phyloP scores from a whole-genome alignment of 2,113 vertebrate genomes.

The Recurvirostra avosetta region DNA sequence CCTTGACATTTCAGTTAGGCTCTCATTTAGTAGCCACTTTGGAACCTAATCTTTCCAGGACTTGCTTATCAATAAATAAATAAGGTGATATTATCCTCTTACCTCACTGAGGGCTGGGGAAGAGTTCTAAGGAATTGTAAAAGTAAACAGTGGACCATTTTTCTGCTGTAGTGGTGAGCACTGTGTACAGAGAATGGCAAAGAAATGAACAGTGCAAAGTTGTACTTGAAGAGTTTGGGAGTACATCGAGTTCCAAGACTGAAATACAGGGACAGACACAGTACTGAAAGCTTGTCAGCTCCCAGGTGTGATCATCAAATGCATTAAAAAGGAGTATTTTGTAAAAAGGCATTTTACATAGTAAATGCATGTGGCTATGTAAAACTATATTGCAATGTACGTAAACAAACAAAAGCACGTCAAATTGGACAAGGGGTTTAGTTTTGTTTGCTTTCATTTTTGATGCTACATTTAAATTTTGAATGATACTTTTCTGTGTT shows the following conservation, averaged over 20 bases:
- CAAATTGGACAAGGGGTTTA: background rate
- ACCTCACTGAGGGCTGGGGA: background rate
- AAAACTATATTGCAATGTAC: background rate
- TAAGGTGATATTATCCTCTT: background rate
- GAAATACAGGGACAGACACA: background rate
- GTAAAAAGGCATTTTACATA: background rate
- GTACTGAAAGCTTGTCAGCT: background rate
- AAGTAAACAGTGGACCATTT: background rate
- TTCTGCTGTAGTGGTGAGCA: background rate
- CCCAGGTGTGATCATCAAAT: background rate
- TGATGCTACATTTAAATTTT: background rate
- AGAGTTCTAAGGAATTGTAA: background rate
- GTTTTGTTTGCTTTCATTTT: background rate
- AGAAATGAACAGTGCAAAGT: background rate
- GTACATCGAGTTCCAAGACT: background rate
- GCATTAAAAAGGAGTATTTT: background rate
- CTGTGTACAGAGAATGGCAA: background rate
- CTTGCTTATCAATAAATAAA: background rate
- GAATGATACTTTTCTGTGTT: background rate
- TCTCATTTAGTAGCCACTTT: background rate
- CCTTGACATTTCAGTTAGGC: background rate
- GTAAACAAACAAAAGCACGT: background rate
- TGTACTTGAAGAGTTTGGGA: background rate
- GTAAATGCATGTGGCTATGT: background rate
- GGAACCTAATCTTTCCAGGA: background rate